A percentile compares a stretch with the other conserved stretches of the same genome.
phyloP scores from a whole-genome alignment of 2,797 vertebrate genomes.

The Taeniopygia guttata region DNA sequence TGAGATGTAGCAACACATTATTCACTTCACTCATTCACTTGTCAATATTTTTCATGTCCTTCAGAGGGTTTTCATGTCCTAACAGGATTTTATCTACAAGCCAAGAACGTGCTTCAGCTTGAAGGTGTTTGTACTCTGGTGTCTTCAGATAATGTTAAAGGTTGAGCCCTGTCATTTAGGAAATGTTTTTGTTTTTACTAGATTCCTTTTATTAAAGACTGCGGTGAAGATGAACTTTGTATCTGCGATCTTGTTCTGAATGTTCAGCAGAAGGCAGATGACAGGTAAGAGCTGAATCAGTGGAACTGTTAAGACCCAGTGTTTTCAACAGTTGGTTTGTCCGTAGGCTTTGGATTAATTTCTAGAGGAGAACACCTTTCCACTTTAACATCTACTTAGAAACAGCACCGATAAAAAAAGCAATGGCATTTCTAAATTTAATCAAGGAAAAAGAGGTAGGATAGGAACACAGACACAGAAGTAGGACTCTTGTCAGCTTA shows the following conservation, averaged over 20 bases:
- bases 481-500: neutral
- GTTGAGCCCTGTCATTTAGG: neutral
- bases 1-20: neutral
- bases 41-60: neutral
- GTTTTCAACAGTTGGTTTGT: neutral
- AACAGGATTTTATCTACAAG: neutral
- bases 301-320: neutral
- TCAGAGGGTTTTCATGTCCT: neutral
- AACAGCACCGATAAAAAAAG: neutral
- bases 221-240: constrained; percentile 88
- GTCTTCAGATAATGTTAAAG: neutral
- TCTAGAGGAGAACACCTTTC: neutral
- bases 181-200: constrained; percentile 23
- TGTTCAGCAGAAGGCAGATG: constrained; percentile 71
- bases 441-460: neutral
- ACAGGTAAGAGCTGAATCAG: constrained; percentile 70
- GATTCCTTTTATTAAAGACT: constrained; percentile 91
- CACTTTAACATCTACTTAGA: neutral
- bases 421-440: neutral
- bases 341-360: neutral
- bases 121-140: neutral
- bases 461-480: neutral
- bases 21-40: neutral
- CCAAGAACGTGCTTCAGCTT: neutral
- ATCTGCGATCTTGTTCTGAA: constrained; percentile 82